A percentile compares a stretch with the other conserved stretches of the same genome.
Conservation (phyloP, 2,797 vertebrate genomes). For the Neosilurus mollespiculum region DNA sequence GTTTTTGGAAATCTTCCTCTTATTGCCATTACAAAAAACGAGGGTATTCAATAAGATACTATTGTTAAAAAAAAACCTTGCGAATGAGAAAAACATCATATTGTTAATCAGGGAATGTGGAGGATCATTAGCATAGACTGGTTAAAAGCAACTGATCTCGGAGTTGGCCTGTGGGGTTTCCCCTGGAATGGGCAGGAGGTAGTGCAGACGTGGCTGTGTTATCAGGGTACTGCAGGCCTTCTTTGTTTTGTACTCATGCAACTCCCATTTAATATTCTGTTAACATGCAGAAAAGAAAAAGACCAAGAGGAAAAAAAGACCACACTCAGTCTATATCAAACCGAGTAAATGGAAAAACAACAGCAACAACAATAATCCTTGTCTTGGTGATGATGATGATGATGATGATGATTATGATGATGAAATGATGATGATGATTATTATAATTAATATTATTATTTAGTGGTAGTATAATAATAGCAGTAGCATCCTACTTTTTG, state of each 20-base stretch:
- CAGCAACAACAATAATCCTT: background rate
- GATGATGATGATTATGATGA: background rate
- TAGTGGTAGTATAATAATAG: too few relatives aligned
- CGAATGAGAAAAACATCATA: background rate
- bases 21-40: background rate
- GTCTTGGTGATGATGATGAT: background rate
- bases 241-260: conserved; percentile 57
- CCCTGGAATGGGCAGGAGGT: conserved; percentile 30
- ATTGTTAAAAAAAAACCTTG: too few relatives aligned
- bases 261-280: conserved; percentile 71
- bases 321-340: conserved; percentile 45
- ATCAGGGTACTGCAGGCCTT: conserved; percentile 79
- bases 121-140: background rate
- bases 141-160: background rate
- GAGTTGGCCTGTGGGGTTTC: conserved; percentile 10
- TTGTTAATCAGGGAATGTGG: background rate
- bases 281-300: conserved; percentile 2
- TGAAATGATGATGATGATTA: background rate
- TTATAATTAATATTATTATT: background rate
- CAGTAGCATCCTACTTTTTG: background rate
- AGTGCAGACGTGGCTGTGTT: conserved; percentile 77
- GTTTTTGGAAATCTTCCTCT: background rate
- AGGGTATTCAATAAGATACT: too few relatives aligned
- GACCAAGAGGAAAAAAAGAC: conserved; percentile 31
- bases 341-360: background rate